phyloP scores from a whole-genome alignment of 2,888 invertebrate genomes.

The Dolichopus griseipennis region DNA sequence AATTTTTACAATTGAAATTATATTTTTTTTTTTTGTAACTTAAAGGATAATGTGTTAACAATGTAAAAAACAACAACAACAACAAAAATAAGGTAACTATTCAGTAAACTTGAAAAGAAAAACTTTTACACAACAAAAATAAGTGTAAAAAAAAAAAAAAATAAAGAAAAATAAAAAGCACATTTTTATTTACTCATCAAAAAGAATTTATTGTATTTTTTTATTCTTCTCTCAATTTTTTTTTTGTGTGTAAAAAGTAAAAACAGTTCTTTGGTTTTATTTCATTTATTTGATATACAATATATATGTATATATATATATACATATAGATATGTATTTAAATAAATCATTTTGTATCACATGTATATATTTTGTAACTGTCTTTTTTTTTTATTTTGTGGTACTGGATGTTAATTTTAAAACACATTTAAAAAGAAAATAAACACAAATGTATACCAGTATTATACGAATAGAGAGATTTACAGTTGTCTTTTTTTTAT shows the following conservation, averaged over 20 bases:
- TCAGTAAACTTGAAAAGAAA: not conserved
- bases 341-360: no score
- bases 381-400: no score
- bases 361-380: no score
- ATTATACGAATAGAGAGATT: no score
- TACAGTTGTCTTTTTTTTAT: no score
- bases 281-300: not conserved
- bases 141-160: not conserved
- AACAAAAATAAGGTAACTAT: not conserved
- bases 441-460: no score
- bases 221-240: not conserved
- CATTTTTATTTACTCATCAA: constrained; percentile 5
- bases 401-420: no score
- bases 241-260: not conserved
- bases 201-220: not conserved
- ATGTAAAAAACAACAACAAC: not conserved
- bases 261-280: not conserved
- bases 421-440: no score
- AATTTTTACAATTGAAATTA: no score
- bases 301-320: no score
- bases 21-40: not conserved
- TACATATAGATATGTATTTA: no score
- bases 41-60: not conserved
- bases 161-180: not conserved
- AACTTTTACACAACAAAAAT: not conserved